Base-by-base conservation (phyloP, 1,140 invertebrate species). In the Lordiphosa clarofinis region DNA sequence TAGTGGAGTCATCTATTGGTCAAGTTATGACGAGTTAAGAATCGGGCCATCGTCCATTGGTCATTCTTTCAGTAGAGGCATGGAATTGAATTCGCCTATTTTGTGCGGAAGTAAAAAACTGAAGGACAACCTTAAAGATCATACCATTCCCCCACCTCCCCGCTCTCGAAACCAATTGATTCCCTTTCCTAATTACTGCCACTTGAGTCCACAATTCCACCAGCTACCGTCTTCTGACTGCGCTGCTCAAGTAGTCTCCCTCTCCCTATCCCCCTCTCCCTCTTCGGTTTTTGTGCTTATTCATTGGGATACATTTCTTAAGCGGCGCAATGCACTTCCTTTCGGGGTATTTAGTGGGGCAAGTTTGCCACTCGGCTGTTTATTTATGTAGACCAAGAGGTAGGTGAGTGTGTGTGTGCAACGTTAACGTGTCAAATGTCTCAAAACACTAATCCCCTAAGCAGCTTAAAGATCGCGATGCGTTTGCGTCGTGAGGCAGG, bases 361-460 rank as follows among this genome's bases (percentile, higher is more conserved):
- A 73, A 54, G 53, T 62, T 59, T 50, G 48, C 46, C 48, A 62
- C 52, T 66, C 53, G 56, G 53, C 56, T 79, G 49, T 67, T 72
- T 78, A 64, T 63, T 69, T 78, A 60, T 55, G 35, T 72, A 68
- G 70, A 64, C 69, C 68, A 71, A 49, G 49, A 15, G 48, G 28
- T 65, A 35, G 12, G 42, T 59, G 37, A 37, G 50, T 68, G 42
- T n/a, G 57, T 53, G 57, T 53, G 40, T 68, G 69, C 76, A 78
- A 79, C 73, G 74, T 73, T 82, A 82, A 82, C 78, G 78, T 84
- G 78, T 84, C 78, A 84, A 84, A 84, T 84, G 78, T 84, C 78
- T 84, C 73, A 84, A 84, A 84, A 84, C 78, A 84, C 54, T 84
- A 84, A 84, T 84, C 78, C 78, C 61, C 78, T 84, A 84, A 84